phyloP scores from a whole-genome alignment of 2,797 vertebrate species.

The Chaetophractus vellerosus region DNA sequence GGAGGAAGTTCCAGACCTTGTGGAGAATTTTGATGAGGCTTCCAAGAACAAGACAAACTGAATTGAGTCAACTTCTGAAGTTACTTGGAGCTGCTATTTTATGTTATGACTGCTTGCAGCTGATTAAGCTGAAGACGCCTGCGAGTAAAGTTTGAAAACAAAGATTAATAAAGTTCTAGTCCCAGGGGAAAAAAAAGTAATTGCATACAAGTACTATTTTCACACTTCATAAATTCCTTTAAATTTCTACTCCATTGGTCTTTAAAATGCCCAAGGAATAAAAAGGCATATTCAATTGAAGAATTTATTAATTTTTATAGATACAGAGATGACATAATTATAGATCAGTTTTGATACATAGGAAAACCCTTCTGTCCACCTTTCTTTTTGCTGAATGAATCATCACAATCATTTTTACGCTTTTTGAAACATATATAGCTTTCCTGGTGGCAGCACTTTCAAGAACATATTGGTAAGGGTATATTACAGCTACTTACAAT shows the following conservation, averaged over 20 bases:
- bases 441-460: constrained; percentile 96
- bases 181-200: not conserved
- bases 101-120: too few relatives aligned
- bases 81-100: too few relatives aligned
- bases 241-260: not conserved
- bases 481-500: constrained; percentile 99
- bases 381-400: constrained; percentile 96
- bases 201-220: not conserved
- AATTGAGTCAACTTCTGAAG: too few relatives aligned
- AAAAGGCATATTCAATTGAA: constrained; percentile 84
- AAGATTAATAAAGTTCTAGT: too few relatives aligned
- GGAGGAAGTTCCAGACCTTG: too few relatives aligned
- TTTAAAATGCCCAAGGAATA: constrained; percentile 10
- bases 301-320: constrained; percentile 94
- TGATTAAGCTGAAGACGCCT: too few relatives aligned
- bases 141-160: too few relatives aligned
- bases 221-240: not conserved
- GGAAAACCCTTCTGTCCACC: constrained; percentile 96
- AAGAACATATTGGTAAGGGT: constrained; percentile 96
- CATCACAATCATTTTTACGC: constrained; percentile 98
- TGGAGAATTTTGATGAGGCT: too few relatives aligned
- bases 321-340: constrained; percentile 96
- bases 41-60: too few relatives aligned
- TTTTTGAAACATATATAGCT: constrained; percentile 96
- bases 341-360: constrained; percentile 98